Evolutionary conservation across 92 coral and sea anemone genomes (phyloP).

Genomic region (Paramuricea clavata): DNA sequence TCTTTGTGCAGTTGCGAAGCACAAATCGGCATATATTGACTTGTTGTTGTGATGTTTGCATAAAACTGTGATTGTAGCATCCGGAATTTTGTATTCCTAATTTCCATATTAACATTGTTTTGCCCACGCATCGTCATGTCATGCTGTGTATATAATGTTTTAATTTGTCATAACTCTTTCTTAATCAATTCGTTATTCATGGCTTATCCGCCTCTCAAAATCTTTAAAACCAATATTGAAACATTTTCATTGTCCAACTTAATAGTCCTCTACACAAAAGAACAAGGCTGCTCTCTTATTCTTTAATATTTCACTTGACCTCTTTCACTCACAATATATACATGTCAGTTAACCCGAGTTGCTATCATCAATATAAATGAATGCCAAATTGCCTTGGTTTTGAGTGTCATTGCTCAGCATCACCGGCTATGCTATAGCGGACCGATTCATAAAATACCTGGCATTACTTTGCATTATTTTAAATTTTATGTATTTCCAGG

Average conservation of each 20-base stretch:
- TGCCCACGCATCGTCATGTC: not conserved
- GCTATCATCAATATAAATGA: not conserved
- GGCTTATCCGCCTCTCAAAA: slow-evolving; percentile 3
- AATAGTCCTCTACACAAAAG: not conserved
- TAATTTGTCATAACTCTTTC: not conserved
- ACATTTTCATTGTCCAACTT: not conserved
- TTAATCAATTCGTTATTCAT: slow-evolving; percentile 1
- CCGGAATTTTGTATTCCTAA: not conserved
- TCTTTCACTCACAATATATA: not conserved
- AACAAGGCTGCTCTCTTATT: not conserved
- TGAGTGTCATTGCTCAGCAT: not conserved
- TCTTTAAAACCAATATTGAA: not conserved
- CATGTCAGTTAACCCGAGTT: not conserved
- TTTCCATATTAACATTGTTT: not conserved
- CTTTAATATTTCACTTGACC: not conserved
- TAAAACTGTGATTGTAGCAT: not conserved
- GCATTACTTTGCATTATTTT: no score
- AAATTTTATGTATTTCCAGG: no score
- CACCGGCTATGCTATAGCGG: no score
- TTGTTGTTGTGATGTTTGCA: no score
- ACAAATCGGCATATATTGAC: no score
- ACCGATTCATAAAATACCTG: no score
- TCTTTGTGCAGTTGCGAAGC: no score
- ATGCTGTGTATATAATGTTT: not conserved
- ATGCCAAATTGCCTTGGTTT: not conserved